Conservation (phyloP, 2,113 vertebrate species). For the Pterocles burchelli region DNA sequence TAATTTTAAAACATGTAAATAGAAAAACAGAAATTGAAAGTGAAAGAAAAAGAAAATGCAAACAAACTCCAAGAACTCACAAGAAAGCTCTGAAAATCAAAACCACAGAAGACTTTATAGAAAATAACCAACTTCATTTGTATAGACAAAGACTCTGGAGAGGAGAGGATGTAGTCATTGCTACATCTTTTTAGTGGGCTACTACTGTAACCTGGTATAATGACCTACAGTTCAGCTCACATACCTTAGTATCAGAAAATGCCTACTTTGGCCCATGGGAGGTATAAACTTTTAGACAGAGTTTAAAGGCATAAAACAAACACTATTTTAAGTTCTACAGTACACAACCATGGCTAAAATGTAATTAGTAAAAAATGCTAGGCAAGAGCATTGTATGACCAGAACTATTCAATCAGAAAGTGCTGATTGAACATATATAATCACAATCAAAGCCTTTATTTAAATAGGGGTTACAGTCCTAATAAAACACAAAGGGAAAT, state of each 20-base stretch:
- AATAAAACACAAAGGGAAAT: conserved; percentile 88
- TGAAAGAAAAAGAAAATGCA: too few relatives aligned
- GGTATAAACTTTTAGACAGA: conserved; percentile 31
- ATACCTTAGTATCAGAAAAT: neutral
- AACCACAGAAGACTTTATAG: neutral
- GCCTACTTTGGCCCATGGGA: neutral
- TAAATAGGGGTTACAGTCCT: conserved; percentile 88
- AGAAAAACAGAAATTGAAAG: neutral
- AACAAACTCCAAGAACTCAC: neutral
- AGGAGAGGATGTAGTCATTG: neutral
- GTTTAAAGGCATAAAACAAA: conserved; percentile 66
- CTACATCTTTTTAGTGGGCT: neutral
- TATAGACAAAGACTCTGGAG: neutral
- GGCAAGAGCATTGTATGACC: conserved; percentile 69
- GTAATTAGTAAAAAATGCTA: conserved; percentile 82
- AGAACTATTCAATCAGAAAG: conserved; percentile 82
- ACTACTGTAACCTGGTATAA: neutral
- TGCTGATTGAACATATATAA: conserved; percentile 85
- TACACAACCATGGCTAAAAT: conserved; percentile 71
- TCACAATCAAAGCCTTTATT: conserved; percentile 86
- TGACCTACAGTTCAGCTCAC: neutral
- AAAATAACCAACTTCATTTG: neutral
- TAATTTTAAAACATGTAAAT: neutral
- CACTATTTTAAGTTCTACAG: conserved; percentile 46
- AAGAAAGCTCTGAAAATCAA: neutral